Base-by-base conservation (phyloP, 2,797 vertebrate genomes). In the Tenualosa thibaudeaui region DNA sequence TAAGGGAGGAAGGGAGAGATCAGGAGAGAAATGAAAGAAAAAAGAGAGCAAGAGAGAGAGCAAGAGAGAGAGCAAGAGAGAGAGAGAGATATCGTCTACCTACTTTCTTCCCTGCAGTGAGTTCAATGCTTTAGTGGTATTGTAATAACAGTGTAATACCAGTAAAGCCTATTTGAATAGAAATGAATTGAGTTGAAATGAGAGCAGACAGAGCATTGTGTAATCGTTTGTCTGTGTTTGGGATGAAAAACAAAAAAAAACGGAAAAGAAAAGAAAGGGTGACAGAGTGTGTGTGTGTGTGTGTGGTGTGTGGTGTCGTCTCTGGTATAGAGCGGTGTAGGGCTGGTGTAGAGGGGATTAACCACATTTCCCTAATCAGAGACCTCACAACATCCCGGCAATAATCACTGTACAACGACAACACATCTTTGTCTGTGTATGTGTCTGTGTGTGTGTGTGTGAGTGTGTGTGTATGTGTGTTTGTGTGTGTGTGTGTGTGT, bases 361-460 rank as follows among this genome's bases (percentile, higher is more conserved):
- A 85, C 81, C 54, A 86, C 86, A 85, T 86, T 58, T 87, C 86
- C 87, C 87, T 90, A 90, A 90, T 89, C 88, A 87, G 65, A 31
- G 65, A 37, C 19, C 65, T 31, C 65, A 71, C 26, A 71, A 71
- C 37, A 65, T 65, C 60, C 60, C 60, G 22, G 60, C 60, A 92
- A 93, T 93, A 94, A 94, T 93, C 93, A 91, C 92, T 88, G 90
- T 88, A 81, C 40, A 84, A 53, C 84, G 87, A 86, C 81, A 85
- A 83, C 86, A 84, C 87, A 82, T 85, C 85, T 83, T 51, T 65
- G 62, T 65, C 24, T 65, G 62, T 65, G 62, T 65, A 24, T 12
- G 65, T 40, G 65, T 71, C 31, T 62, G 40, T 3, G 3, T 49
- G 26, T 81, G 22, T 82, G 78, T 85, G 26, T 78, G 65, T 83